Conservation (phyloP, 2,113 vertebrate species). For the Psettodes erumei region DNA sequence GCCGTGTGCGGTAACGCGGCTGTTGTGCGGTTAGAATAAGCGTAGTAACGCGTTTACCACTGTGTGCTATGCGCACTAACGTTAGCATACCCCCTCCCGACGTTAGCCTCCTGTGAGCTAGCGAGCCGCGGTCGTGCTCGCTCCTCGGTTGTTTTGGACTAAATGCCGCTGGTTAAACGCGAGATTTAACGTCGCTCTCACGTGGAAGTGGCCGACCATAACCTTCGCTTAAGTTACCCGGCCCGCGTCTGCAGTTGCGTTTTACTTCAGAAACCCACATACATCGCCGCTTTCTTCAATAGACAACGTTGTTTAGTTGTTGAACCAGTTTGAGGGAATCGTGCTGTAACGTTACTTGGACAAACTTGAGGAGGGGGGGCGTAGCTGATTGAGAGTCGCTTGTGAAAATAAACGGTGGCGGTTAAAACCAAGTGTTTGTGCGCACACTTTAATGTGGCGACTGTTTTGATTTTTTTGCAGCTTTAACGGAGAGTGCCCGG, state of each 20-base stretch:
- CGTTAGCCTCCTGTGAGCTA: conserved; percentile 61
- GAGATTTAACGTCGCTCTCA: not conserved
- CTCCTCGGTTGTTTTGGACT: conserved; percentile 12
- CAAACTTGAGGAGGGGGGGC: conserved; percentile 42
- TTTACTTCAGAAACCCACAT: not conserved
- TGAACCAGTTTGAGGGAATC: conserved; percentile 44
- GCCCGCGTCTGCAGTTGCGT: not conserved
- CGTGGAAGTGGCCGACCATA: no score
- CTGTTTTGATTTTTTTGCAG: not conserved
- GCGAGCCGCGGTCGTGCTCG: conserved; percentile 18
- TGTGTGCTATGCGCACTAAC: conserved; percentile 29
- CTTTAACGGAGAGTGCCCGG: not conserved
- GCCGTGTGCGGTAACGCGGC: rapidly evolving
- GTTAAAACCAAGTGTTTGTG: not conserved
- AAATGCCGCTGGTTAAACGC: not conserved
- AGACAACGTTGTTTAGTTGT: conserved; percentile 19
- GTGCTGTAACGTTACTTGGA: conserved; percentile 11
- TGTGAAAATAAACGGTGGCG: conserved; percentile 12
- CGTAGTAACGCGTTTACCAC: conserved; percentile 16
- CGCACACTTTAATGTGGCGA: not conserved
- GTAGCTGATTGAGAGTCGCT: conserved; percentile 9
- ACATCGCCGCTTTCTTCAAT: not conserved
- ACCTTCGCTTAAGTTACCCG: rapidly evolving
- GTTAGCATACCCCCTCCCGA: conserved; percentile 57
- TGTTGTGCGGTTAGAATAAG: not conserved